Evolutionary conservation across 2,888 invertebrate genomes (phyloP).

Genomic region (Dilophus febrilis): DNA sequence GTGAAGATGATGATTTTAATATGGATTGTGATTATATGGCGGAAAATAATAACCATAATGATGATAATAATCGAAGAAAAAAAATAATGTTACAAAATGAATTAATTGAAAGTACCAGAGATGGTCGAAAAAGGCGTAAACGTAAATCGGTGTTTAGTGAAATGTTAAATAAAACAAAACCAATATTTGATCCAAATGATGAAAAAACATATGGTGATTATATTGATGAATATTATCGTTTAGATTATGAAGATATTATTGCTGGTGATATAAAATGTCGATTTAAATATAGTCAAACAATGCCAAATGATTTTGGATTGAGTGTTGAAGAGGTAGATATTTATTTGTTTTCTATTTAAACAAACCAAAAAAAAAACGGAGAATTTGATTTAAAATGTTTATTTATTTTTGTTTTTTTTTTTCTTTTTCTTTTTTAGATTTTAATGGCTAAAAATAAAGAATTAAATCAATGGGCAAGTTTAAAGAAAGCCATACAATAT

Average conservation of each 20-base stretch:
- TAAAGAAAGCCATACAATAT: constrained; percentile 71
- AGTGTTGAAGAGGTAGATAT: constrained; percentile 65
- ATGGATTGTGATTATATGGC: constrained; percentile 83
- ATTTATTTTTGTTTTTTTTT: background rate
- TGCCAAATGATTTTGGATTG: constrained; percentile 83
- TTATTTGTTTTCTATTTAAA: background rate
- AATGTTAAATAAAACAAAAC: constrained; percentile 57
- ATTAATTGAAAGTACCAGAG: constrained; percentile 37
- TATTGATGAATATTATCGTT: constrained; percentile 84
- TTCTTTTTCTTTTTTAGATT: constrained; percentile 42
- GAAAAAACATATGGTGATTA: constrained; percentile 67
- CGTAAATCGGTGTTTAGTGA: constrained; percentile 61
- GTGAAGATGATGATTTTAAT: constrained; percentile 69
- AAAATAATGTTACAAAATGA: constrained; percentile 38
- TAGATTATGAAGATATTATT: constrained; percentile 92
- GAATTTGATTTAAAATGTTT: constrained; percentile 1
- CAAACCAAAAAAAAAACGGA: too few species aligned
- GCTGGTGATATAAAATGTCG: constrained; percentile 69
- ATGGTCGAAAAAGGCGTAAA: constrained; percentile 40
- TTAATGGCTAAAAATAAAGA: constrained; percentile 81
- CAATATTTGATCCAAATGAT: constrained; percentile 62
- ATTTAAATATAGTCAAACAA: constrained; percentile 81
- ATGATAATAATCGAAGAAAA: too few species aligned
- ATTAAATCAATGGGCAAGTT: constrained; percentile 86
- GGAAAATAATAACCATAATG: constrained; percentile 24